Percentiles rank a stretch among this genome's conserved stretches.
phyloP scores from a whole-genome alignment of 2,888 invertebrate species.

The Conops quadrifasciatus region DNA sequence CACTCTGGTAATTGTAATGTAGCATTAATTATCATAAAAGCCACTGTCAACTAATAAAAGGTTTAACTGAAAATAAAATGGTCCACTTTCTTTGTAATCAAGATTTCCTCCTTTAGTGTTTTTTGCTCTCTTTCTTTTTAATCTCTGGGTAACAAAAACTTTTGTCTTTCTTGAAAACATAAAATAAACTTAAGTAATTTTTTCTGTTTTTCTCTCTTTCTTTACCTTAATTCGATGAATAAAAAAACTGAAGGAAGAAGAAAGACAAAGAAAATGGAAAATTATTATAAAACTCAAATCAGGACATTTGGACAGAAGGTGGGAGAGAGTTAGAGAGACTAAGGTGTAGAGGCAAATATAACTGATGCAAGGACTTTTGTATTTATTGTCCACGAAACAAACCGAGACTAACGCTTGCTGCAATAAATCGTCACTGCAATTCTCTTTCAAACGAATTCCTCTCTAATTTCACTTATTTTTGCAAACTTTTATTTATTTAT shows the following conservation, averaged over 20 bases:
- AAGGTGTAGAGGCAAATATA: background rate
- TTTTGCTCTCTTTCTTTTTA: background rate
- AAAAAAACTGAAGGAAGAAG: background rate
- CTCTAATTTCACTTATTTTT: slow-evolving; percentile 14
- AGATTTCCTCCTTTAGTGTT: background rate
- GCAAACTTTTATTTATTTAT: slow-evolving; percentile 12
- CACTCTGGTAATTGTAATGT: slow-evolving; percentile 17
- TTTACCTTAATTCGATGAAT: background rate
- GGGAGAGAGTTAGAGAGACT: background rate
- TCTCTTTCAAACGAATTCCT: background rate
- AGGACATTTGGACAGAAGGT: background rate
- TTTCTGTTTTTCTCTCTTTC: no score
- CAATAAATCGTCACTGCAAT: slow-evolving; percentile 34
- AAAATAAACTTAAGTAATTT: background rate
- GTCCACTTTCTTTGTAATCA: background rate
- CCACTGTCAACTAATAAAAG: slow-evolving; percentile 27
- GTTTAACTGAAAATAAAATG: slow-evolving; percentile 33
- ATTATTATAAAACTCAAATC: background rate
- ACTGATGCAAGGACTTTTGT: background rate
- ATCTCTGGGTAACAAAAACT: background rate
- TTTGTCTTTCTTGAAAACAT: background rate
- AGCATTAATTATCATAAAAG: slow-evolving; percentile 30
- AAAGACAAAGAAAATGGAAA: background rate
- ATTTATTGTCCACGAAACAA: slow-evolving; percentile 22
- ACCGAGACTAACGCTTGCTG: slow-evolving; percentile 27